Percentiles rank a stretch among this genome's conserved stretches.
Evolutionary conservation across 2,888 invertebrate species (phyloP).

Genomic region (Amphiduros pacificus): DNA sequence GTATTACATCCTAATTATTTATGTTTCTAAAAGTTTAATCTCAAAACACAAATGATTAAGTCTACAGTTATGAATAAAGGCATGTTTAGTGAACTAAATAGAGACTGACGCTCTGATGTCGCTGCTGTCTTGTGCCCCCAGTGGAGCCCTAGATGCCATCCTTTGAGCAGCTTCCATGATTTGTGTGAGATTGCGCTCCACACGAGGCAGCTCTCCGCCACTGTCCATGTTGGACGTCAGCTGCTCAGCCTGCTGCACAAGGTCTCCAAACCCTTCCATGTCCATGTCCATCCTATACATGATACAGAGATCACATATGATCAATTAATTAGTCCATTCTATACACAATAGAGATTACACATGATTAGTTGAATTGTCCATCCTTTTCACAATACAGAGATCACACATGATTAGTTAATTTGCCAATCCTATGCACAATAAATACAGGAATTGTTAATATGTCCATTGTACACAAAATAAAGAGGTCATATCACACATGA

Average conservation of each 20-base stretch:
- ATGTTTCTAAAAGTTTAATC: neutral
- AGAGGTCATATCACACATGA: neutral
- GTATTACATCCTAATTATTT: neutral
- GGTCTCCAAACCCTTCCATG: slow-evolving; percentile 70
- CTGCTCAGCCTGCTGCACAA: slow-evolving; percentile 89
- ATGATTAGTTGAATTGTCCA: no score
- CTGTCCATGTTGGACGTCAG: slow-evolving; percentile 85
- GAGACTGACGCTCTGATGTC: slow-evolving; percentile 86
- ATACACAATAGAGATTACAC: neutral
- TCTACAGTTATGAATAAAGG: neutral
- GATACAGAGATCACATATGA: neutral
- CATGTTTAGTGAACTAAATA: neutral
- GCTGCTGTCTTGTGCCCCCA: slow-evolving; percentile 70
- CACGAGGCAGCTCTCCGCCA: slow-evolving; percentile 68
- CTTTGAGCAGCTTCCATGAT: slow-evolving; percentile 77
- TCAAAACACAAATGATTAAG: neutral
- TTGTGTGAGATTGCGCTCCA: slow-evolving; percentile 87
- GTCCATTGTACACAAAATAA: slow-evolving; percentile 37
- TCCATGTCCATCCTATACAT: slow-evolving; percentile 40
- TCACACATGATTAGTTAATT: neutral
- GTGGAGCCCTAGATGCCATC: slow-evolving; percentile 80
- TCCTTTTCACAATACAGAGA: slow-evolving; percentile 17
- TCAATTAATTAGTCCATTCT: neutral
- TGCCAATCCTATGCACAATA: neutral
- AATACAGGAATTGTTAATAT: no score